Evolutionary conservation across 2,888 invertebrate species (phyloP).

Genomic region (Synanthedon myopaeformis): DNA sequence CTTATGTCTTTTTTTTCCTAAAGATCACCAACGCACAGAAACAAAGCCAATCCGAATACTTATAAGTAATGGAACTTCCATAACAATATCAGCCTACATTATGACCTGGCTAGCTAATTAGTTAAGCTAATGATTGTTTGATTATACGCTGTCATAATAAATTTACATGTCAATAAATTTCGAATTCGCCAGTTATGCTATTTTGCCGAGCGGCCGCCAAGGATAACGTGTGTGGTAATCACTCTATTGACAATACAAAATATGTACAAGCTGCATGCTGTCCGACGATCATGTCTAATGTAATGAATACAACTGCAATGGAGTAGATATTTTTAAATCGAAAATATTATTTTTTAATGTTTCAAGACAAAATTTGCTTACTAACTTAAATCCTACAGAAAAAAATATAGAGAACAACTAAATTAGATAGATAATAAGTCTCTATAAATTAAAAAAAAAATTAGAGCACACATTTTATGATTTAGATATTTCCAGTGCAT

Average conservation of each 20-base stretch:
- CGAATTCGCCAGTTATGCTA: neutral
- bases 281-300: slow-evolving; percentile 30
- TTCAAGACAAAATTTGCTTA: no score
- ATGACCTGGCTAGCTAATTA: neutral
- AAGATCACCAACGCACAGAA: no score
- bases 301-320: slow-evolving; percentile 12
- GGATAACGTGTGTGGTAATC: slow-evolving; percentile 40
- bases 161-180: neutral
- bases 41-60: no score
- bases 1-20: no score
- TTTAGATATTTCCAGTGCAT: no score
- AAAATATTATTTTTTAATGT: no score
- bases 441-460: no score
- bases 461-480: no score
- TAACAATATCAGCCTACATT: neutral
- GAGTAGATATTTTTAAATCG: slow-evolving; percentile 12
- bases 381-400: no score
- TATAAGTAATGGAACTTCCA: no score
- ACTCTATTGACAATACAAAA: slow-evolving; percentile 51
- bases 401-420: no score
- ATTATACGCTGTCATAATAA: neutral
- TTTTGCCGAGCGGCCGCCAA: slow-evolving; percentile 8
- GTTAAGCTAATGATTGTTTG: neutral
- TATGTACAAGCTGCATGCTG: slow-evolving; percentile 23
- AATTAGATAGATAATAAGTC: no score